These are phyloP conservation scores for Latrodectus geometricus DNA, from an alignment of 1,140 invertebrate species.

Conservation along the genomic window DNA sequence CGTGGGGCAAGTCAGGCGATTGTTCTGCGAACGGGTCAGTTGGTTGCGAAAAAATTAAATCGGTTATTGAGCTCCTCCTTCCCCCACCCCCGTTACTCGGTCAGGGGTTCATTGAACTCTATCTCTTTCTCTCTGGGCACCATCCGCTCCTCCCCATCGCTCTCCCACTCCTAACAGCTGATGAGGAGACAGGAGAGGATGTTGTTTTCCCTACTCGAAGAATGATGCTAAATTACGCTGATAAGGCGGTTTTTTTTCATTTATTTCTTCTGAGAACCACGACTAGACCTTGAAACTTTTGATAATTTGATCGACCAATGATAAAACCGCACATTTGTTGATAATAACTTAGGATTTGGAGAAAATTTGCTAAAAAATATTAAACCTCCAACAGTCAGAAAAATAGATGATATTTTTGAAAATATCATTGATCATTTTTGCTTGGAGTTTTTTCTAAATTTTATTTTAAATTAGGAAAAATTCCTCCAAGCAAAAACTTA, in stretches of 20 bases:
- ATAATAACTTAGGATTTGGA: no score
- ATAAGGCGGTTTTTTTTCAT: background rate
- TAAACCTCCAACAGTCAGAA: no score
- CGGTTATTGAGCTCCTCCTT: conserved; percentile 42
- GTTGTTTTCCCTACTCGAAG: background rate
- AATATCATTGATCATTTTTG: no score
- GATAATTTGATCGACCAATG: no score
- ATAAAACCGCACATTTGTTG: no score
- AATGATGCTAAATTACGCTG: background rate
- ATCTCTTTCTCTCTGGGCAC: background rate
- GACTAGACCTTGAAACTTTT: conserved; percentile 5
- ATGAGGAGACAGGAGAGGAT: background rate
- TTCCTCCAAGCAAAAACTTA: no score
- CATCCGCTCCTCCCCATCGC: background rate
- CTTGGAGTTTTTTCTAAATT: no score
- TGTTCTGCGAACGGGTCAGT: conserved; percentile 32
- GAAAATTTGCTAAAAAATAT: no score
- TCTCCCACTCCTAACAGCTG: conserved; percentile 10
- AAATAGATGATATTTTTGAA: no score
- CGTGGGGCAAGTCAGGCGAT: conserved; percentile 17
- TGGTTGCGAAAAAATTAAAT: conserved; percentile 33
- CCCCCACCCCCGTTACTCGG: conserved; percentile 39
- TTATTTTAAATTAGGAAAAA: no score
- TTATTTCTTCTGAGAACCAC: background rate
- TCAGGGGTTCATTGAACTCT: conserved; percentile 47